A percentile compares a stretch with the other conserved stretches of the same genome.
phyloP scores from a whole-genome alignment of 2,797 vertebrate species.

The Oreonectes daqikongensis region DNA sequence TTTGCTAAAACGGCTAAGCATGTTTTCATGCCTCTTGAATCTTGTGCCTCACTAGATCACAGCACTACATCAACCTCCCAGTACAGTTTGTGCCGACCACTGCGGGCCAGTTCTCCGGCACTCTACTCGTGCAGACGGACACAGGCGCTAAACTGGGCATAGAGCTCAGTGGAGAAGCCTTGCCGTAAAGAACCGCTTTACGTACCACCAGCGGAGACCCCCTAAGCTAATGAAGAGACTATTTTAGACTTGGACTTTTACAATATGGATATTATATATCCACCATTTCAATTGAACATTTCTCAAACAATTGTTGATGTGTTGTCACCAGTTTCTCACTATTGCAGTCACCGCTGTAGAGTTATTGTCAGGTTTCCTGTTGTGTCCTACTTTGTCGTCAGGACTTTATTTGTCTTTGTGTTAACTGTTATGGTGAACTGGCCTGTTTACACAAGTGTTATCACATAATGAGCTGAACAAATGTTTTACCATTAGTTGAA shows the following conservation, averaged over 20 bases:
- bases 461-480: conserved; percentile 1
- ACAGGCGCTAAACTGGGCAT: conserved; percentile 79
- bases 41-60: conserved; percentile 75
- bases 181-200: conserved; percentile 64
- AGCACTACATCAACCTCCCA: conserved; percentile 94
- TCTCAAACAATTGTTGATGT: not conserved
- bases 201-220: not conserved
- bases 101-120: conserved; percentile 78
- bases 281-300: conserved; percentile 2
- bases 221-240: not conserved
- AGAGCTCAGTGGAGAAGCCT: conserved; percentile 85
- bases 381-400: not conserved
- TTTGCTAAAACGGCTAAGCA: no score
- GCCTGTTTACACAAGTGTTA: conserved; percentile 4
- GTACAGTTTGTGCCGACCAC: conserved; percentile 88
- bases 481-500: conserved; percentile 50
- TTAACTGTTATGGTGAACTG: not conserved
- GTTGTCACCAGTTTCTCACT: not conserved
- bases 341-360: not conserved
- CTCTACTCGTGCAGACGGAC: conserved; percentile 81
- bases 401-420: not conserved
- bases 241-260: not conserved
- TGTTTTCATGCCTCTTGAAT: not conserved
- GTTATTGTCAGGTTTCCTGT: not conserved
- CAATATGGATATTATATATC: conserved; percentile 40